These are phyloP conservation scores for Lemur catta DNA, from an alignment of 2,797 vertebrate genomes.

Conservation along the genomic window DNA sequence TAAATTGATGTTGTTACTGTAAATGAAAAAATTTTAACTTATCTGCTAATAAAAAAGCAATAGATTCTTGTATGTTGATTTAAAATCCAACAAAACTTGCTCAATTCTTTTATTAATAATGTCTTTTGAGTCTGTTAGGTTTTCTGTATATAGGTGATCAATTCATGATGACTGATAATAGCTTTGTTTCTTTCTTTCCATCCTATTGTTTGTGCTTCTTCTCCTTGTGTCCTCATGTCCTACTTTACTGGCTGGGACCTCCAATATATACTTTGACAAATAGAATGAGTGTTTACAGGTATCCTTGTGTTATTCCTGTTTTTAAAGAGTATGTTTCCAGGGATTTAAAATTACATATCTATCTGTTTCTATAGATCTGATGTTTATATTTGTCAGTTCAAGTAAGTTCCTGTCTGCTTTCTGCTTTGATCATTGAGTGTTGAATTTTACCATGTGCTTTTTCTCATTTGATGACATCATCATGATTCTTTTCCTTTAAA, in stretches of 20 bases:
- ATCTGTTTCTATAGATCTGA: neutral
- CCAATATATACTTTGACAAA: neutral
- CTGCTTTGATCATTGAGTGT: neutral
- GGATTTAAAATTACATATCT: neutral
- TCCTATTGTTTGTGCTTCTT: neutral
- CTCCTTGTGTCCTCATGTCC: neutral
- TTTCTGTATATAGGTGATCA: neutral
- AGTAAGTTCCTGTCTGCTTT: neutral
- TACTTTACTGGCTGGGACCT: neutral
- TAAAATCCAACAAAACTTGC: neutral
- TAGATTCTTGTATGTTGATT: conserved; percentile 5
- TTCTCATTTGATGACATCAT: neutral
- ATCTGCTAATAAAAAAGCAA: neutral
- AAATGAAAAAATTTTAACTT: conserved; percentile 5
- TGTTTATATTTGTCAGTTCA: neutral
- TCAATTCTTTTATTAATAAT: conserved; percentile 19
- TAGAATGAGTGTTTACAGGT: neutral
- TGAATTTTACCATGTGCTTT: conserved; percentile 5
- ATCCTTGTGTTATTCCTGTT: neutral
- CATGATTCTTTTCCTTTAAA: neutral
- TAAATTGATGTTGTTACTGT: neutral
- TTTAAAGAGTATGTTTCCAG: neutral
- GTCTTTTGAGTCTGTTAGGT: neutral
- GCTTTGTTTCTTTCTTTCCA: neutral
- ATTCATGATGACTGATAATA: neutral